phyloP scores from a whole-genome alignment of 1,140 invertebrate species.

The Calephelis nemesis region DNA sequence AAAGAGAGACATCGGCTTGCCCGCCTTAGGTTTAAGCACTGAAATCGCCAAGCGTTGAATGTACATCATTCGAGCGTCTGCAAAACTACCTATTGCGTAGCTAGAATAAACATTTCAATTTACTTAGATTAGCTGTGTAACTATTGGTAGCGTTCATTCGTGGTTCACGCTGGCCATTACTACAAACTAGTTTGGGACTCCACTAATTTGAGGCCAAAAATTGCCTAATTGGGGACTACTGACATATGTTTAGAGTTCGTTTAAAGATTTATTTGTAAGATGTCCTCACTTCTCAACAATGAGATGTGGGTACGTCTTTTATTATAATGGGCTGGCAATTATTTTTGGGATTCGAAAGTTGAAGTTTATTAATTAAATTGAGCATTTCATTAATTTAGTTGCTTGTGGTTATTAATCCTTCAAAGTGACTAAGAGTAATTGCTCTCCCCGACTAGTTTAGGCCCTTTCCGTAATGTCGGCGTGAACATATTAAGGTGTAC shows the following conservation, averaged over 20 bases:
- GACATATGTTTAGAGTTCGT: background rate
- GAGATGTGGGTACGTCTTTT: no score
- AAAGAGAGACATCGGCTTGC: constrained; percentile 44
- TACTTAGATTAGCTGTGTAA: constrained; percentile 70
- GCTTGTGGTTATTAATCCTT: no score
- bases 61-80: constrained; percentile 49
- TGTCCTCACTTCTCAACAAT: no score
- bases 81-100: constrained; percentile 58
- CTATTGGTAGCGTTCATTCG: constrained; percentile 42
- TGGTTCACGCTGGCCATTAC: constrained; percentile 30
- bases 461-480: constrained; percentile 29
- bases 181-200: background rate
- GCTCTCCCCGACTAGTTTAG: background rate
- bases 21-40: constrained; percentile 57
- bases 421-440: background rate
- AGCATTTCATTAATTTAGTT: no score
- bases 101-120: constrained; percentile 69
- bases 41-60: constrained; percentile 52
- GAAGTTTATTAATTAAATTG: no score
- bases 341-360: no score
- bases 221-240: background rate
- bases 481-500: constrained; percentile 48
- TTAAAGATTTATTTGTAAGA: no score
- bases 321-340: no score
- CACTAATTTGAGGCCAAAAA: background rate